Evolutionary conservation across 2,888 invertebrate genomes (phyloP).

Genomic region (Acleris sparsana): DNA sequence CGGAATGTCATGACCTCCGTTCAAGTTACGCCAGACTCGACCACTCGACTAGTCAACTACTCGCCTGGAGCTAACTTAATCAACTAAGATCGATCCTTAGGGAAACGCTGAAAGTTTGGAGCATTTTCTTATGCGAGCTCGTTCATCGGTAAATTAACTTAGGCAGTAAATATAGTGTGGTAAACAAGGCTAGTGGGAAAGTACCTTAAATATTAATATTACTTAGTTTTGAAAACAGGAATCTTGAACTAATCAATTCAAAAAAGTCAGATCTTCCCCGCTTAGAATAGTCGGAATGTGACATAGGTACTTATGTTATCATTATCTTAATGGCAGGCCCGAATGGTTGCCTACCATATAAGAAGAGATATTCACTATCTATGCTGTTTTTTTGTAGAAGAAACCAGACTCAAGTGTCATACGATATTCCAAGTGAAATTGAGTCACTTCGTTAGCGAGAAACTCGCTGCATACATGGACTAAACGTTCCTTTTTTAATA

Average conservation of each 20-base stretch:
- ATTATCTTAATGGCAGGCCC: too few species aligned
- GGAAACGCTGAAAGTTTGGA: not conserved
- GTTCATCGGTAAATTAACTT: conserved; percentile 3
- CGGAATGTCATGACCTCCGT: conserved; percentile 33
- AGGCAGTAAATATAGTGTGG: too few species aligned
- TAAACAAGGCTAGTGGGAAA: too few species aligned
- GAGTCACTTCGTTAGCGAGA: conserved; percentile 2
- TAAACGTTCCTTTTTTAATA: conserved; percentile 16
- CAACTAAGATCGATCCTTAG: conserved; percentile 1
- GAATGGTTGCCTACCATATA: too few species aligned
- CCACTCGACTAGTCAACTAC: conserved; percentile 10
- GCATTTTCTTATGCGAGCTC: not conserved
- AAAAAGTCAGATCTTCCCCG: too few species aligned
- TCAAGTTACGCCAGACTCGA: conserved; percentile 10
- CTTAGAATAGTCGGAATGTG: too few species aligned
- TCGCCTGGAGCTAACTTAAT: conserved; percentile 10
- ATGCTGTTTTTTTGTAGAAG: not conserved
- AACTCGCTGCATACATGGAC: not conserved
- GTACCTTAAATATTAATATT: too few species aligned
- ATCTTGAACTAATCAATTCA: too few species aligned
- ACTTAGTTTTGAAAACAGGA: too few species aligned
- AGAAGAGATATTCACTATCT: too few species aligned
- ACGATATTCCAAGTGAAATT: conserved; percentile 7
- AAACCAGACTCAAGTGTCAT: not conserved
- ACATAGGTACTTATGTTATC: too few species aligned